Evolutionary conservation across 37 sponge, comb jelly and placozoan genomes (phyloP), one percentile per base, ranked within the genome.

Genomic region (Geodia barretti): DNA sequence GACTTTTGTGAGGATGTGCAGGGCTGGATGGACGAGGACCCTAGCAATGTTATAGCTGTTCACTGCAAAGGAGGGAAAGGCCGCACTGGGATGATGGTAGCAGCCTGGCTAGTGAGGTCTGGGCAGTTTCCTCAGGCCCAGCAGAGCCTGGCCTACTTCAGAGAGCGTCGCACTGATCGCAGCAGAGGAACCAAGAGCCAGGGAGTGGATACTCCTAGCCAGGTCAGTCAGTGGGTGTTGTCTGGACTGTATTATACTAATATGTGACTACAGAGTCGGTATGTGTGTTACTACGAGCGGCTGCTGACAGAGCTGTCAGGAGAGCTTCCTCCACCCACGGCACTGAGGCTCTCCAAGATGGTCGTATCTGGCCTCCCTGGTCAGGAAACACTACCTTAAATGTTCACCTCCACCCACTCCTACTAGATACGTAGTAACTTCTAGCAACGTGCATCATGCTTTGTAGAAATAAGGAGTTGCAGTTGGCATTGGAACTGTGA

Each of bases 31-130:
- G 88, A 87, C 19, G 64, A 39, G 9, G 21, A 83, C 40, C 70
- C 60, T 1, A 39, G 72, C 20, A 92, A 92, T 70, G 88, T 92
- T 43, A 87, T 92, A 43, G 79, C 84, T 1, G 88, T 92, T 1
- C 92, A 92, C 81, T 92, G 92, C 77, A 86, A 87, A 61, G 92
- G 92, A 32, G 92, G 92, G 4, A 92, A 92, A 74, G 92, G 88
- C 17, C 82, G 88, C 23, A 87, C 83, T 25, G 88, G 88, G 41
- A 81, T 39, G 54, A 81, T 87, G 88, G 73, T 87, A 0, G 73
- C 77, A 34, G 82, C 83, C 0, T 81, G 77, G 82, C 83, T 87
- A n/a, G 77, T 87, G 0, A 38, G 82, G 32, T 70, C 88, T 4
- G 88, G 88, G 29, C 76, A 74, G n/a, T 87, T 74, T 68, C 38